These are phyloP conservation scores for Myiothlypis coronata DNA, from an alignment of 2,797 vertebrate genomes.

Conservation along the genomic window DNA sequence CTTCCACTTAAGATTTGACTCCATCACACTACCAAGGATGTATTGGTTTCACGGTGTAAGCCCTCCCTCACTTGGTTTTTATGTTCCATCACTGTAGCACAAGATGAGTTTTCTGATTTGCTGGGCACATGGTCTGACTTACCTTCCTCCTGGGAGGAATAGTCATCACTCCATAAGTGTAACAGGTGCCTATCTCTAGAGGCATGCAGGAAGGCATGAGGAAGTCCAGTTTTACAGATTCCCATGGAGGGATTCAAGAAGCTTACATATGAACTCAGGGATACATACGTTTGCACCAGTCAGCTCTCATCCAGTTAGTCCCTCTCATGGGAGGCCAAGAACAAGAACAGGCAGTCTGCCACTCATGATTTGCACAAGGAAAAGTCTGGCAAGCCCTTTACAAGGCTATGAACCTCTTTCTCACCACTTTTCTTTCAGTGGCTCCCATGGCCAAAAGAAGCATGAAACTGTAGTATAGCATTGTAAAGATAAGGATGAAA, in stretches of 20 bases:
- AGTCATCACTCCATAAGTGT: not conserved
- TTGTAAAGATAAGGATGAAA: not conserved
- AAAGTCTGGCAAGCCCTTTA: not conserved
- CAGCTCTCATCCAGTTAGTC: not conserved
- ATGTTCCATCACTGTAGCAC: not conserved
- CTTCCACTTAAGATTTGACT: not conserved
- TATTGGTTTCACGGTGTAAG: not conserved
- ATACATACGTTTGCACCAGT: not conserved
- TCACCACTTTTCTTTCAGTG: not conserved
- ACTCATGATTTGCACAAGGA: not conserved
- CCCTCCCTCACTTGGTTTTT: not conserved
- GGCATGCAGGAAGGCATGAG: not conserved
- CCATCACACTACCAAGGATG: not conserved
- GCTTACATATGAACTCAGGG: not conserved
- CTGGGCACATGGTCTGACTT: not conserved
- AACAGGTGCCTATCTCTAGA: not conserved
- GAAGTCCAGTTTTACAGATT: not conserved
- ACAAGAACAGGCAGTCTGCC: not conserved
- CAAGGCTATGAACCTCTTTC: not conserved
- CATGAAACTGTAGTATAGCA: not conserved
- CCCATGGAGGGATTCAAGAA: not conserved
- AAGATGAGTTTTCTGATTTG: not conserved
- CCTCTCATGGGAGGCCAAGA: fast-evolving
- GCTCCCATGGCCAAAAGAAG: not conserved
- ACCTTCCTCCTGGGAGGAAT: not conserved